Conservation (phyloP, 2,113 vertebrate genomes). For the Heptranchias perlo region DNA sequence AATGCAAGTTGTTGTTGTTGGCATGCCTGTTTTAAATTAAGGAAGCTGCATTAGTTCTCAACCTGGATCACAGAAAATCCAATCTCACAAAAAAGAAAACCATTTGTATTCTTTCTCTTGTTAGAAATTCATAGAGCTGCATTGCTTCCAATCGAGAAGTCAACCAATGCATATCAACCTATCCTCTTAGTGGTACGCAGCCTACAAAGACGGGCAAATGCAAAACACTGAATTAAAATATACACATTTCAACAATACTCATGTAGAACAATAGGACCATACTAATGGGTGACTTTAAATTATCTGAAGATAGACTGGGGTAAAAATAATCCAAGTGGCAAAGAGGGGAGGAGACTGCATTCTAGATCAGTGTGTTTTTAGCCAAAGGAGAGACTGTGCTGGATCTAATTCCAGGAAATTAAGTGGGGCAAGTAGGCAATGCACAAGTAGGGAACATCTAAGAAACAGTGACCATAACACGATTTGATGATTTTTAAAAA, state of each 20-base stretch:
- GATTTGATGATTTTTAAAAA: neutral
- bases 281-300: neutral
- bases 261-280: neutral
- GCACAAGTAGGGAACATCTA: neutral
- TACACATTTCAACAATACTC: neutral
- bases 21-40: neutral
- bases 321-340: neutral
- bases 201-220: neutral
- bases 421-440: neutral
- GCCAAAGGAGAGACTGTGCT: neutral
- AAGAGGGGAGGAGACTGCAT: too few species aligned
- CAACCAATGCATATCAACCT: neutral
- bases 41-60: neutral
- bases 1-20: neutral
- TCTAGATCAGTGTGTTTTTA: neutral
- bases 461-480: neutral
- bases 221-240: neutral
- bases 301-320: neutral
- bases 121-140: neutral
- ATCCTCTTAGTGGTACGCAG: neutral
- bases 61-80: neutral
- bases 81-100: neutral
- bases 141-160: neutral
- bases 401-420: neutral
- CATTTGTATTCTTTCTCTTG: neutral